Percentiles rank a stretch among this genome's conserved stretches.
Evolutionary conservation across 2,797 vertebrate species (phyloP).

Genomic region (Myioborus melanocephalus): DNA sequence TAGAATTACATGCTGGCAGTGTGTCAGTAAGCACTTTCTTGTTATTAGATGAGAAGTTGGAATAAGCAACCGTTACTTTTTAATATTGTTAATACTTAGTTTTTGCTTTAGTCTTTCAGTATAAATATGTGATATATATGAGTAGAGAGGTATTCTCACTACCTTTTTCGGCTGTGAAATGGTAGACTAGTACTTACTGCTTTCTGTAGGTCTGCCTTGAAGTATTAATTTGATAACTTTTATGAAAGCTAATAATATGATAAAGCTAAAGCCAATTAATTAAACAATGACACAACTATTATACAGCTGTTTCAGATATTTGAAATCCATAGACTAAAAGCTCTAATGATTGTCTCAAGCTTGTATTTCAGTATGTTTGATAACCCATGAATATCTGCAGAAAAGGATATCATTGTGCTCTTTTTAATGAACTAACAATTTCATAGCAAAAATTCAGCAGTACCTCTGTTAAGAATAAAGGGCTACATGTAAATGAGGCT

Average conservation of each 20-base stretch:
- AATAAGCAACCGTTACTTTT: background rate
- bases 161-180: background rate
- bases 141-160: background rate
- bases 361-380: conserved; percentile 51
- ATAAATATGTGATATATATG: background rate
- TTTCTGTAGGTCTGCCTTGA: background rate
- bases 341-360: conserved; percentile 2
- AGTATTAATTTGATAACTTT: background rate
- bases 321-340: background rate
- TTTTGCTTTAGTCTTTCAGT: background rate
- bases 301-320: background rate
- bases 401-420: conserved; percentile 60
- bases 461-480: conserved; percentile 69
- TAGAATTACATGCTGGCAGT: background rate
- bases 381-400: conserved; percentile 64
- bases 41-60: background rate
- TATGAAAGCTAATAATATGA: background rate
- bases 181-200: background rate
- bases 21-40: background rate
- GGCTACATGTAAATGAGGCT: conserved; percentile 70
- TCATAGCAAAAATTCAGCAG: conserved; percentile 45
- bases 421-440: conserved; percentile 72
- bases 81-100: background rate
- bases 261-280: background rate
- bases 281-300: background rate